Conservation (phyloP, 2,888 invertebrate genomes). For the Andrena fulva region DNA sequence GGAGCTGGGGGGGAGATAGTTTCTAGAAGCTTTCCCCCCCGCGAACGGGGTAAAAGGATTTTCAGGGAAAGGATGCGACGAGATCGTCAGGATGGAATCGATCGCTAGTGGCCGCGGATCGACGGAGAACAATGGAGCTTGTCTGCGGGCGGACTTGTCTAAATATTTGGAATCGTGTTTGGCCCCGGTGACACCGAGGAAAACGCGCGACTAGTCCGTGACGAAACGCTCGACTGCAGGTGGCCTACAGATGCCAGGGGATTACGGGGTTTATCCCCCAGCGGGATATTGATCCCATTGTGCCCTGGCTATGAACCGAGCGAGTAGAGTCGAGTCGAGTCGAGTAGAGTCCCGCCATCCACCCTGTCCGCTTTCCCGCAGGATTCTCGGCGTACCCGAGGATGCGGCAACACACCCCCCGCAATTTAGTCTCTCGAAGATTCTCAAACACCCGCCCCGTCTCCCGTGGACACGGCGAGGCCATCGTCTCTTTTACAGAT, state of each 20-base stretch:
- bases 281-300: constrained; percentile 85
- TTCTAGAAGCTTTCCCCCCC: too few relatives aligned
- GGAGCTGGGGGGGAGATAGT: too few relatives aligned
- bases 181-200: constrained; percentile 65
- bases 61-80: too few relatives aligned
- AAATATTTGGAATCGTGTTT: constrained; percentile 80
- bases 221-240: constrained; percentile 84
- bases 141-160: constrained; percentile 72
- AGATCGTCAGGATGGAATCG: background rate
- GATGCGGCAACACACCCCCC: constrained; percentile 19
- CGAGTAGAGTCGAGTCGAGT: constrained; percentile 41
- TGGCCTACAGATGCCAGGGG: constrained; percentile 84
- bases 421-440: background rate
- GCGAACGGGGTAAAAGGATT: too few relatives aligned
- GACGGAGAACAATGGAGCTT: constrained; percentile 71
- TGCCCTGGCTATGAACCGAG: constrained; percentile 70
- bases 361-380: background rate
- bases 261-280: constrained; percentile 84
- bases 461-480: background rate
- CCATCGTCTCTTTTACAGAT: background rate
- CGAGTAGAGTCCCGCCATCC: constrained; percentile 37
- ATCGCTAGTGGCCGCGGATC: constrained; percentile 20
- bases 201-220: constrained; percentile 79
- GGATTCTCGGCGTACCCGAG: constrained; percentile 33
- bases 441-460: background rate